Evolutionary conservation across 2,888 invertebrate genomes (phyloP), one percentile per base, ranked within the genome.

Genomic region (Hypsopygia costalis): DNA sequence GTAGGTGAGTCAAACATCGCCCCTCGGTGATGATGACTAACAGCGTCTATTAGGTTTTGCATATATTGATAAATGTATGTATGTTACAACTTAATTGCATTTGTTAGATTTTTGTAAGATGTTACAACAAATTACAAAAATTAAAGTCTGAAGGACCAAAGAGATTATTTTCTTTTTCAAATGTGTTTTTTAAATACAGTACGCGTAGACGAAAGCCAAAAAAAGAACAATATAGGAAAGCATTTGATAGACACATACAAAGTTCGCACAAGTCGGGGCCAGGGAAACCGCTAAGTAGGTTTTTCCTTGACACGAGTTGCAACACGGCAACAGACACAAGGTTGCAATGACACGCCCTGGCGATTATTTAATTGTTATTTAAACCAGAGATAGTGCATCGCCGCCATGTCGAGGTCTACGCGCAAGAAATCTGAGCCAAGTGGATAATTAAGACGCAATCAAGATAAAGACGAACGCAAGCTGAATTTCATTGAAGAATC

Each of bases 261-360:
- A 73, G 66, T 53, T 62, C 27, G 27, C 10, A 34, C 47, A 61
- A 59, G 51, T 80, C 78, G 80, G 76, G 81, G 85, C 78, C 81
- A 78, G 82, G 86, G 85, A 88, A 88, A 88, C 83, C 73, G 78
- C 64, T 76, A 85, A 85, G 77, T 87, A 71, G 81, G 78, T 70
- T 81, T 87, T 83, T 81, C 87, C 87, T 88, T 88, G 87, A 88
- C 87, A 86, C 81, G 67, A 74, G 83, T 85, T 86, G 86, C 82
- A 86, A 85, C 79, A 75, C 74, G 71, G 75, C 77, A 80, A 83
- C 72, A 69, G 77, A 80, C 65, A 82, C 87, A 88, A 88, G 87
- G 87, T 83, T 81, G 66, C 65, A 51, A 63, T 73, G 86, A 87
- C 81, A 87, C 82, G 87, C 87, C 87, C 85, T 85, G 73, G 70